Evolutionary conservation across 2,888 invertebrate species (phyloP).

Genomic region (Neelides folsomi): DNA sequence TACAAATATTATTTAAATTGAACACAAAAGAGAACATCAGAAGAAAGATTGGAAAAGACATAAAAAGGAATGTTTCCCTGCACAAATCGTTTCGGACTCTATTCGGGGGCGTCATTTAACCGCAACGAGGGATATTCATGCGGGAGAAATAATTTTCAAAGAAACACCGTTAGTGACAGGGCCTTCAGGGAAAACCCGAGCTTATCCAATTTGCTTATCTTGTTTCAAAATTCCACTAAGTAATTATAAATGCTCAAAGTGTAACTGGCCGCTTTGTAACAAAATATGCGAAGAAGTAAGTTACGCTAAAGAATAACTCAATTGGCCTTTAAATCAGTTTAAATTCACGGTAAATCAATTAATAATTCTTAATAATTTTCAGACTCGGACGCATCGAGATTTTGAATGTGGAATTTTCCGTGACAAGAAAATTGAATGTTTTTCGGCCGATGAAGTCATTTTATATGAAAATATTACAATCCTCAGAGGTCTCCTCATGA

Average conservation of each 20-base stretch:
- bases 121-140: slow-evolving; percentile 19
- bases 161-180: slow-evolving; percentile 23
- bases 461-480: slow-evolving; percentile 14
- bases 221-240: slow-evolving; percentile 17
- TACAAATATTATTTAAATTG: too few relatives aligned
- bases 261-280: slow-evolving; percentile 27
- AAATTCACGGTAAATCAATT: too few relatives aligned
- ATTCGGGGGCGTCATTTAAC: slow-evolving; percentile 23
- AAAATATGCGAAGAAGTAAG: slow-evolving; percentile 23
- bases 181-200: slow-evolving; percentile 12
- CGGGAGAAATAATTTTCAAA: slow-evolving; percentile 26
- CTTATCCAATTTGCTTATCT: slow-evolving; percentile 17
- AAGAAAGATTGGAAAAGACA: slow-evolving; percentile 24
- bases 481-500: slow-evolving; percentile 7
- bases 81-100: slow-evolving; percentile 9
- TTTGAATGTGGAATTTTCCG: slow-evolving; percentile 11
- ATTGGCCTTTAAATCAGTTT: too few relatives aligned
- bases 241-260: slow-evolving; percentile 22
- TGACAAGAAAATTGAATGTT: too few relatives aligned
- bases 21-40: slow-evolving; percentile 21
- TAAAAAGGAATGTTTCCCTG: slow-evolving; percentile 24
- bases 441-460: background rate
- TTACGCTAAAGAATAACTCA: too few relatives aligned
- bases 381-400: slow-evolving; percentile 6
- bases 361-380: background rate